Conservation (phyloP, 2,888 invertebrate genomes). For the Lacanobia wlatinum region DNA sequence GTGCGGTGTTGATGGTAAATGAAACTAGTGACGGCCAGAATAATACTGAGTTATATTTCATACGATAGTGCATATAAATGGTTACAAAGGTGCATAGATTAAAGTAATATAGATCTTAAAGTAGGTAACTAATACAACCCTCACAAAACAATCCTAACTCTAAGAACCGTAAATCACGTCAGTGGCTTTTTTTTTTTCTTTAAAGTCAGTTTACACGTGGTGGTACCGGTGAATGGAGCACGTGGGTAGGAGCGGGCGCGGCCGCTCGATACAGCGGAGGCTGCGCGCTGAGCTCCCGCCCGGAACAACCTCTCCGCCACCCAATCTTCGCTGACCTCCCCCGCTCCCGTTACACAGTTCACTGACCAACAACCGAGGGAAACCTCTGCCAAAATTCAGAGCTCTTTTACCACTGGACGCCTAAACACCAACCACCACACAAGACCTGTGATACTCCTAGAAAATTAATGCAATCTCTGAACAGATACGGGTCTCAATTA, state of each 20-base stretch:
- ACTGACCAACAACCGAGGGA: constrained; percentile 65
- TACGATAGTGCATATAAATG: too few species aligned
- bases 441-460: constrained; percentile 74
- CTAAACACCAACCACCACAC: constrained; percentile 71
- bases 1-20: too few species aligned
- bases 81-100: too few species aligned
- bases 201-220: constrained; percentile 73
- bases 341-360: constrained; percentile 65
- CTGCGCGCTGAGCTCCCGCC: constrained; percentile 83
- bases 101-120: too few species aligned
- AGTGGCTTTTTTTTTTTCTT: constrained; percentile 63
- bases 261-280: constrained; percentile 85
- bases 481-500: constrained; percentile 73
- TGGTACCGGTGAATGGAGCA: constrained; percentile 81
- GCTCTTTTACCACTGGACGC: constrained; percentile 75
- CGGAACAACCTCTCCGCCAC: constrained; percentile 71
- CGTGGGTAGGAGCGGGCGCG: constrained; percentile 81
- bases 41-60: too few species aligned
- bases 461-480: constrained; percentile 71
- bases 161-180: constrained; percentile 41
- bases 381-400: constrained; percentile 67
- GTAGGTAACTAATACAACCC: too few species aligned
- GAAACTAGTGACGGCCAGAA: too few species aligned
- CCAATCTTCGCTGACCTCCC: constrained; percentile 77
- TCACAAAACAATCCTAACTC: not conserved